Conservation (phyloP, 2,113 vertebrate species). For the Natator depressus region DNA sequence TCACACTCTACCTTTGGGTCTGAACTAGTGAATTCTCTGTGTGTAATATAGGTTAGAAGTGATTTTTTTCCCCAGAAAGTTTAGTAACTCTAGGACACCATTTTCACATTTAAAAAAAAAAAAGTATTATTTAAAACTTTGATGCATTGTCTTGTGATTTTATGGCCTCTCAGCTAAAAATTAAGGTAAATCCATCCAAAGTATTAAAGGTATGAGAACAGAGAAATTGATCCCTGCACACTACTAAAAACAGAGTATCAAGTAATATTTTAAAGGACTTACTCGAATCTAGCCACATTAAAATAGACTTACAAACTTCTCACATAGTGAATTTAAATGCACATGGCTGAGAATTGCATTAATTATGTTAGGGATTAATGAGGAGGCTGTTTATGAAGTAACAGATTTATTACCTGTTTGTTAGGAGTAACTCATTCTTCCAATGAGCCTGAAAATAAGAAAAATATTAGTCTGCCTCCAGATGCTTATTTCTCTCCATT, state of each 20-base stretch:
- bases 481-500: neutral
- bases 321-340: conserved; percentile 30
- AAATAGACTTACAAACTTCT: conserved; percentile 30
- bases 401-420: neutral
- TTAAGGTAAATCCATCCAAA: neutral
- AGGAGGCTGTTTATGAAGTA: conserved; percentile 36
- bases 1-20: neutral
- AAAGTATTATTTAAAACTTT: neutral
- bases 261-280: neutral
- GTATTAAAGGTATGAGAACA: neutral
- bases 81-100: neutral
- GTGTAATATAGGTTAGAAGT: neutral
- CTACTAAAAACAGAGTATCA: neutral
- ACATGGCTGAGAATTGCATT: conserved; percentile 7
- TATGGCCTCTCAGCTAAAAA: neutral
- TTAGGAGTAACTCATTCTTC: conserved; percentile 6
- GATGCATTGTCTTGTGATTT: neutral
- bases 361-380: conserved; percentile 36
- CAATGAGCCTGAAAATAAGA: neutral
- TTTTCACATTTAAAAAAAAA: neutral
- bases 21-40: neutral
- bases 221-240: neutral
- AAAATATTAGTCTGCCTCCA: neutral
- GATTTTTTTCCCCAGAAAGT: neutral
- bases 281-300: neutral